Conservation (phyloP, 2,797 vertebrate species). For the Xiphophorus birchmanni region DNA sequence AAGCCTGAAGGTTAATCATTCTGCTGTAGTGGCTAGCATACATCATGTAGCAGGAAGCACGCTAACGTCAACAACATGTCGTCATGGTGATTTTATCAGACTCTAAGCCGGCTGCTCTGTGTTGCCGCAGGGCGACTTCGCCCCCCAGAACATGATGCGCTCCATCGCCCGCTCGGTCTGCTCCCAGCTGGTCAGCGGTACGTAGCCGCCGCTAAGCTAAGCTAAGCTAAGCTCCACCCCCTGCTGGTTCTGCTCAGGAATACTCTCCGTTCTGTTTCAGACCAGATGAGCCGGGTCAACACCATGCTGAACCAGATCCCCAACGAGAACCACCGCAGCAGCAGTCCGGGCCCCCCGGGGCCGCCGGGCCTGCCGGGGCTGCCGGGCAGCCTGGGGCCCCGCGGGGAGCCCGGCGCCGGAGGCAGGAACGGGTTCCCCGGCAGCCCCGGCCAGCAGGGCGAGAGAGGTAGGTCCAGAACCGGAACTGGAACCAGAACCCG, state of each 20-base stretch:
- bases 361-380: conserved; percentile 86
- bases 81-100: too few species aligned
- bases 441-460: conserved; percentile 87
- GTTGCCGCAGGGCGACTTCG: conserved; percentile 88
- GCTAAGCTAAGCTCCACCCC: too few species aligned
- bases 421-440: conserved; percentile 93
- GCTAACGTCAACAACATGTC: too few species aligned
- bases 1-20: too few species aligned
- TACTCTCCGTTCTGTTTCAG: conserved; percentile 63
- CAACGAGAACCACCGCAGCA: conserved; percentile 84
- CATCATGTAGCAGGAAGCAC: too few species aligned
- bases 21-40: too few species aligned
- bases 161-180: conserved; percentile 97
- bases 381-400: conserved; percentile 83
- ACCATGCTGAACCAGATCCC: conserved; percentile 96
- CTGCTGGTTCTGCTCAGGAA: neutral
- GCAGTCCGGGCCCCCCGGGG: conserved; percentile 89
- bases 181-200: conserved; percentile 92
- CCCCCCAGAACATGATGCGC: conserved; percentile 98
- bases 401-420: conserved; percentile 89
- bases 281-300: conserved; percentile 93
- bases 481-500: neutral
- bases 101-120: neutral
- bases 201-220: neutral
- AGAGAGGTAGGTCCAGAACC: conserved; percentile 83